Conservation (phyloP, 2,797 vertebrate genomes). For the Etheostoma nigrum region DNA sequence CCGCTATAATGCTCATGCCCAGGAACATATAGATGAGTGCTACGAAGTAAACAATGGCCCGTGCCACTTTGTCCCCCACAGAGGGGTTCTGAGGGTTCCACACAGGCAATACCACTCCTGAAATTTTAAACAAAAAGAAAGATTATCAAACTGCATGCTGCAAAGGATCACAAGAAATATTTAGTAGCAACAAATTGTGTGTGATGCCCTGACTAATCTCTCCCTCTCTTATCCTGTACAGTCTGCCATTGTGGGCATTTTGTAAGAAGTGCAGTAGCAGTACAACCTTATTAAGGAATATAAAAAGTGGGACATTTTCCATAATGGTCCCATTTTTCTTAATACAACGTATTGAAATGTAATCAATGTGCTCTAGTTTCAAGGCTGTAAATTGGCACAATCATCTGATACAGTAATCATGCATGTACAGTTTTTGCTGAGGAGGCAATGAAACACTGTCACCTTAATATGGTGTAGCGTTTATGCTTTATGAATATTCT, state of each 20-base stretch:
- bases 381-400: constrained; percentile 16
- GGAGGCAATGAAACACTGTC: constrained; percentile 4
- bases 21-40: constrained; percentile 91
- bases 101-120: constrained; percentile 86
- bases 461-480: neutral
- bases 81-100: constrained; percentile 91
- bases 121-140: constrained; percentile 14
- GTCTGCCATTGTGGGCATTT: constrained; percentile 1
- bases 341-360: constrained; percentile 28
- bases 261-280: constrained; percentile 4
- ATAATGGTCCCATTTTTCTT: constrained; percentile 27
- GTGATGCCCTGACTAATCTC: constrained; percentile 15
- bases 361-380: constrained; percentile 12
- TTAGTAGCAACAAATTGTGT: neutral
- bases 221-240: neutral
- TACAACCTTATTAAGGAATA: constrained; percentile 37
- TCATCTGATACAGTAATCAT: neutral
- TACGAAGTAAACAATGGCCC: constrained; percentile 90
- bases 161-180: constrained; percentile 7
- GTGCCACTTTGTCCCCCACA: constrained; percentile 89
- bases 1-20: constrained; percentile 91
- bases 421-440: neutral
- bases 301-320: constrained; percentile 29
- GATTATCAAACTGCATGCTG: neutral
- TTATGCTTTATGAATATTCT: constrained; percentile 31